Percentiles rank a stretch among this genome's conserved stretches.
phyloP scores from a whole-genome alignment of 2,888 invertebrate genomes.

The Bugula neritina region DNA sequence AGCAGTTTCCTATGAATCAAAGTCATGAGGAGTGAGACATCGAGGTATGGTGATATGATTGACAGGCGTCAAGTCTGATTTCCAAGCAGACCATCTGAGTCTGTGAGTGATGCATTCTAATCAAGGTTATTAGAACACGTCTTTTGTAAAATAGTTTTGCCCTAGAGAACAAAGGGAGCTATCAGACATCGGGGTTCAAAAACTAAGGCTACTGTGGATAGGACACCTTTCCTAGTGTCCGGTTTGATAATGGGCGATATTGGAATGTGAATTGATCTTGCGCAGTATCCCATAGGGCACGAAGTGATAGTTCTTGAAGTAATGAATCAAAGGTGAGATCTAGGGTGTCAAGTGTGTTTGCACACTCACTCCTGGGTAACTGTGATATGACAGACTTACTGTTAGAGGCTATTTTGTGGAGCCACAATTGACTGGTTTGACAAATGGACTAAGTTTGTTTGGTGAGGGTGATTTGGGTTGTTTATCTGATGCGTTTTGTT shows the following conservation, averaged over 20 bases:
- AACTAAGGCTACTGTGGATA: slow-evolving; percentile 32
- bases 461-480: slow-evolving; percentile 26
- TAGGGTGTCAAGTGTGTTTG: slow-evolving; percentile 7
- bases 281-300: slow-evolving; percentile 33
- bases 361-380: slow-evolving; percentile 18
- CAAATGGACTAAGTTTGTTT: slow-evolving; percentile 5
- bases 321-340: slow-evolving; percentile 27
- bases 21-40: too few species aligned
- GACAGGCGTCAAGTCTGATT: too few species aligned
- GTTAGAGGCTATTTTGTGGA: neutral
- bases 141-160: slow-evolving; percentile 29
- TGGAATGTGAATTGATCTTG: slow-evolving; percentile 32
- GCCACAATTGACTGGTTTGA: neutral
- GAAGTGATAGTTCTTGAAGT: slow-evolving; percentile 32
- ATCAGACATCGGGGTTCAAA: slow-evolving; percentile 33
- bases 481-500: too few species aligned
- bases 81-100: too few species aligned
- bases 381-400: neutral
- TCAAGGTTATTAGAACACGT: too few species aligned
- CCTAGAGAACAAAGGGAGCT: slow-evolving; percentile 31
- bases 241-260: slow-evolving; percentile 28
- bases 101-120: too few species aligned
- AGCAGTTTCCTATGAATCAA: too few species aligned
- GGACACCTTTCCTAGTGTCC: slow-evolving; percentile 31
- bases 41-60: too few species aligned